Evolutionary conservation across 2,113 vertebrate genomes (phyloP).

Genomic region (Typhlomys cinereus): DNA sequence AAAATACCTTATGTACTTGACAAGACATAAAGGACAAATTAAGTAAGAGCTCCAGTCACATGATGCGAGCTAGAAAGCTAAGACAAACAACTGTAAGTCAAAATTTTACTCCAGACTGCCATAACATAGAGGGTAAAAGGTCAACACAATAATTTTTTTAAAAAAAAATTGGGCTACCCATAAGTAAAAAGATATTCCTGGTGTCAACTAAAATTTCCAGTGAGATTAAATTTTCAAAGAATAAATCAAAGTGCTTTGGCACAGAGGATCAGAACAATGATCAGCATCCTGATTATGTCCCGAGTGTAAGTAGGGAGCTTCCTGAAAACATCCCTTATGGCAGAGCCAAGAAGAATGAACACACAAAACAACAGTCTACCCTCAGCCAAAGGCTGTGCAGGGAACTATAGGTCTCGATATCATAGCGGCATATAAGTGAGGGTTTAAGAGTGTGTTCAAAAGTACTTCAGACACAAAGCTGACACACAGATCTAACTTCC

Average conservation of each 20-base stretch:
- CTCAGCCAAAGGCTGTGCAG: not conserved
- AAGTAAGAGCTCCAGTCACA: not conserved
- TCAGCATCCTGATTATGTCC: not conserved
- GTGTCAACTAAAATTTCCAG: not conserved
- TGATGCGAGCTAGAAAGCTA: not conserved
- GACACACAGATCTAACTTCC: slow-evolving; percentile 41
- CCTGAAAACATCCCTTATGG: not conserved
- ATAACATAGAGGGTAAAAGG: not conserved
- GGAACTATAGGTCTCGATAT: not conserved
- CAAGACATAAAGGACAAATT: not conserved
- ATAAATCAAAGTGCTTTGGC: not conserved
- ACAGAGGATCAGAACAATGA: not conserved
- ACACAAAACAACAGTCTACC: not conserved
- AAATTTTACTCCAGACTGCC: not conserved
- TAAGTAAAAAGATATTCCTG: slow-evolving; percentile 7
- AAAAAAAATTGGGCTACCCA: not conserved
- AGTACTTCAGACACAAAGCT: not conserved
- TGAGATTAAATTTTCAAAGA: slow-evolving; percentile 18
- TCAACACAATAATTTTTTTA: not conserved
- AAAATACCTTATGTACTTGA: not conserved
- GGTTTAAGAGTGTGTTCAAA: not conserved
- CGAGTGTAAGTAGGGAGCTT: not conserved
- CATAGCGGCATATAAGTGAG: not conserved
- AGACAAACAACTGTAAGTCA: not conserved
- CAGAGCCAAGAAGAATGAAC: not conserved